phyloP scores from a whole-genome alignment of 2,888 invertebrate species.

The Rhagonycha fulva region DNA sequence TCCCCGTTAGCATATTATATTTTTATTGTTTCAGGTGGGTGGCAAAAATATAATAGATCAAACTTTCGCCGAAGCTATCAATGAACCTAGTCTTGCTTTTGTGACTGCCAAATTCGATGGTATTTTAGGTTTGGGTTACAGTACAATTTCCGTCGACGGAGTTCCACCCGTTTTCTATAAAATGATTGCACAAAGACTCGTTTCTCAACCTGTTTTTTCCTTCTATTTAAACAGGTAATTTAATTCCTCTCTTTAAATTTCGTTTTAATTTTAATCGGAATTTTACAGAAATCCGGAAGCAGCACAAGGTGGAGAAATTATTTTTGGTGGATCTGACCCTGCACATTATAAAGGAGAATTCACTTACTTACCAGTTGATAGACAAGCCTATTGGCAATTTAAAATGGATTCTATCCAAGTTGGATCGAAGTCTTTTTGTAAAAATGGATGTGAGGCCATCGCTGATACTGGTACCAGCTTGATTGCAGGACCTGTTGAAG shows the following conservation, averaged over 20 bases:
- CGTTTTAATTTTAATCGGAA: constrained; percentile 21
- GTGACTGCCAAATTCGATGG: constrained; percentile 99
- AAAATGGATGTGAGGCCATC: constrained; percentile 88
- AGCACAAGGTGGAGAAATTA: constrained; percentile 81
- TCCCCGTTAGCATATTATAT: too few relatives aligned
- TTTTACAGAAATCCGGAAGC: constrained; percentile 72
- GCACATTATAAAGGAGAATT: constrained; percentile 87
- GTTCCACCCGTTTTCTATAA: constrained; percentile 92
- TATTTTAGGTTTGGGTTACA: constrained; percentile 93
- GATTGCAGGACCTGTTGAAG: constrained; percentile 85
- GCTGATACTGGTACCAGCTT: constrained; percentile 97
- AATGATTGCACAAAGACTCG: constrained; percentile 81
- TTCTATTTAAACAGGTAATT: constrained; percentile 86
- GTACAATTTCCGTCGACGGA: constrained; percentile 87
- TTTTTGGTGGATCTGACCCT: constrained; percentile 94
- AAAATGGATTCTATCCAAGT: constrained; percentile 76
- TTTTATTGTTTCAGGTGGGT: constrained; percentile 67
- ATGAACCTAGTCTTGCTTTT: constrained; percentile 94
- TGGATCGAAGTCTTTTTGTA: constrained; percentile 66
- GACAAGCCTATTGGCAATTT: constrained; percentile 97
- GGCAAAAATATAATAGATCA: constrained; percentile 74
- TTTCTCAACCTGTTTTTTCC: constrained; percentile 81
- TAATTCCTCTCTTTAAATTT: neutral
- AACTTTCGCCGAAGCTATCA: constrained; percentile 95
- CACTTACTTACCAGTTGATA: constrained; percentile 84